phyloP scores from a whole-genome alignment of 2,888 invertebrate species.

The Coelinius sp. region DNA sequence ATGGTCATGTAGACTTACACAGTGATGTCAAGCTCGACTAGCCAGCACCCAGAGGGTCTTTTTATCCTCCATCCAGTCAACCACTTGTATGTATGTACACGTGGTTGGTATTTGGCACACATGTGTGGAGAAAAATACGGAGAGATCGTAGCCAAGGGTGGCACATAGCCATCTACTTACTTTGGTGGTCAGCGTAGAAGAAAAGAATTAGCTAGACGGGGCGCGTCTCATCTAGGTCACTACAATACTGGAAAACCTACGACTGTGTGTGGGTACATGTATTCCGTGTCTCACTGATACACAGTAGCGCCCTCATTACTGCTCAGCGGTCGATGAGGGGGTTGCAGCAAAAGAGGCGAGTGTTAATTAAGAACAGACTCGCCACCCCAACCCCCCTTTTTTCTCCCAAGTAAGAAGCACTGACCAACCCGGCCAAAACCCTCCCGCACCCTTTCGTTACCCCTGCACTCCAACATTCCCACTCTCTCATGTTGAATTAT shows the following conservation, averaged over 20 bases:
- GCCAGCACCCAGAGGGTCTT: not conserved
- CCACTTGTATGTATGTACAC: not conserved
- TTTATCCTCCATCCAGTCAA: not conserved
- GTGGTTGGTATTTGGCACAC: not conserved
- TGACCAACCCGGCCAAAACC: conserved; percentile 58
- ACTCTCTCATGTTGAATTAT: conserved; percentile 19
- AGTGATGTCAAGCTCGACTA: not conserved
- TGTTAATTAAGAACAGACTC: conserved; percentile 71
- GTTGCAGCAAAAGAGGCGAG: conserved; percentile 69
- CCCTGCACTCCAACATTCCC: conserved; percentile 7
- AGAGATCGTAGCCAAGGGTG: conserved; percentile 37
- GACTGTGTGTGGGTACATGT: not conserved
- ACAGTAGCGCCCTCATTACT: conserved; percentile 66
- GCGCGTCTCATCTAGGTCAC: conserved; percentile 70
- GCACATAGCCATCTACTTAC: conserved; percentile 68
- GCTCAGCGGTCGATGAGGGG: conserved; percentile 61
- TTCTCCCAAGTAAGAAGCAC: conserved; percentile 66
- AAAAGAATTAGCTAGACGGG: conserved; percentile 70
- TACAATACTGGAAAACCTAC: conserved; percentile 50
- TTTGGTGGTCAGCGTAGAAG: conserved; percentile 68
- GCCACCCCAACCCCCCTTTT: conserved; percentile 57
- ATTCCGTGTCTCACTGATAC: conserved; percentile 49
- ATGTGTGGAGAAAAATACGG: not conserved
- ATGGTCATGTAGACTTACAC: not conserved
- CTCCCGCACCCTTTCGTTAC: conserved; percentile 19